Percentiles rank a stretch among this genome's conserved stretches.
These are phyloP conservation scores for Chaenodraco wilsoni DNA, from an alignment of 2,797 vertebrate species.

Conservation along the genomic window DNA sequence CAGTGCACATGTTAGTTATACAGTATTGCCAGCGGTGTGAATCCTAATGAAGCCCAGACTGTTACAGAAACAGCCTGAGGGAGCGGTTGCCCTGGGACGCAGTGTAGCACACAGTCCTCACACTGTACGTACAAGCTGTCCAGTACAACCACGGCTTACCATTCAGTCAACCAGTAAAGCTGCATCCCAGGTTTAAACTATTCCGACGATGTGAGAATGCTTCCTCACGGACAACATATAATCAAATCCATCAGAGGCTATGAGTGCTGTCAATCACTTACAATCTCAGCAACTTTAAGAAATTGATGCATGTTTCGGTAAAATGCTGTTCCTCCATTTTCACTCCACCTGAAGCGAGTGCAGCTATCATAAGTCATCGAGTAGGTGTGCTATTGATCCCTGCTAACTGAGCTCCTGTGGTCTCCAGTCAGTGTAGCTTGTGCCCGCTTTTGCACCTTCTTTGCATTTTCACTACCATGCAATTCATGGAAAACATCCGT, in stretches of 20 bases:
- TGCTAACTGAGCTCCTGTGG: no score
- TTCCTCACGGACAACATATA: neutral
- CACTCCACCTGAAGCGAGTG: no score
- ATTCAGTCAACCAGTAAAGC: conserved; percentile 6
- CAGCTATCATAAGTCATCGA: no score
- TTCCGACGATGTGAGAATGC: neutral
- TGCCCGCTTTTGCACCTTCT: no score
- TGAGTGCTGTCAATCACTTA: neutral
- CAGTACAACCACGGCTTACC: neutral
- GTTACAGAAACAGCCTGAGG: conserved; percentile 41
- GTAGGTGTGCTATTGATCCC: no score
- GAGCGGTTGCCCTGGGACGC: conserved; percentile 33
- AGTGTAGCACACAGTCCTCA: conserved; percentile 11
- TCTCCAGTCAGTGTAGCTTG: no score
- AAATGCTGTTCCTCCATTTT: neutral
- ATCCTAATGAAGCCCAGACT: conserved; percentile 43
- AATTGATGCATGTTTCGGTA: no score
- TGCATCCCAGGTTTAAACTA: neutral
- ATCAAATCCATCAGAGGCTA: neutral
- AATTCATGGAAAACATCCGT: no score
- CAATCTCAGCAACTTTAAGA: no score
- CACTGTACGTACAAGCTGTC: neutral
- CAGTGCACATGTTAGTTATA: conserved; percentile 1
- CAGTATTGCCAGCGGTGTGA: conserved; percentile 22
- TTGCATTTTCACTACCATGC: no score